Conservation (phyloP, 2,888 invertebrate genomes). For the Chaetogeoica ovagalla region DNA sequence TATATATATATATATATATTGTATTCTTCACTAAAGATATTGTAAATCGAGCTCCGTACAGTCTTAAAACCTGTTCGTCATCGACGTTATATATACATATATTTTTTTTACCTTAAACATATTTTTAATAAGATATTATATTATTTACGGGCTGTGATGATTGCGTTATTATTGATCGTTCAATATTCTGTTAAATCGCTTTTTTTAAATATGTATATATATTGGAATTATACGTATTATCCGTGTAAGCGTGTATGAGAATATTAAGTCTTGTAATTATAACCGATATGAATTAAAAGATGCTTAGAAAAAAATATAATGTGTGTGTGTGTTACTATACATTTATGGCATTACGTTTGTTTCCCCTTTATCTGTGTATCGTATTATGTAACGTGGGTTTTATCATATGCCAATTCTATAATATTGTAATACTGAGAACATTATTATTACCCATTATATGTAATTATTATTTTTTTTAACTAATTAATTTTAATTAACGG, state of each 20-base stretch:
- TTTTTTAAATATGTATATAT: background rate
- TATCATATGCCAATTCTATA: too few relatives aligned
- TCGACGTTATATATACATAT: background rate
- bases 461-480: too few relatives aligned
- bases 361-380: background rate
- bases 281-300: too few relatives aligned
- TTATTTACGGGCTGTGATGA: constrained; percentile 41
- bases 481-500: too few relatives aligned
- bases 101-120: constrained; percentile 4
- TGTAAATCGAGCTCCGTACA: background rate
- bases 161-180: constrained; percentile 30
- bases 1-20: background rate
- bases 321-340: background rate
- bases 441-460: too few relatives aligned
- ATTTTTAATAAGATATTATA: constrained; percentile 12
- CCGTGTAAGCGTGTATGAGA: too few relatives aligned
- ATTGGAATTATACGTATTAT: background rate
- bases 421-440: too few relatives aligned
- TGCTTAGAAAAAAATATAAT: background rate
- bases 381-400: too few relatives aligned
- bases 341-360: background rate
- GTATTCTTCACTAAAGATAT: background rate
- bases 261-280: too few relatives aligned
- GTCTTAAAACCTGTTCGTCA: background rate
- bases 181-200: background rate